Evolutionary conservation across 2,113 vertebrate genomes (phyloP).

Genomic region (Astatoreochromis straeleni): DNA sequence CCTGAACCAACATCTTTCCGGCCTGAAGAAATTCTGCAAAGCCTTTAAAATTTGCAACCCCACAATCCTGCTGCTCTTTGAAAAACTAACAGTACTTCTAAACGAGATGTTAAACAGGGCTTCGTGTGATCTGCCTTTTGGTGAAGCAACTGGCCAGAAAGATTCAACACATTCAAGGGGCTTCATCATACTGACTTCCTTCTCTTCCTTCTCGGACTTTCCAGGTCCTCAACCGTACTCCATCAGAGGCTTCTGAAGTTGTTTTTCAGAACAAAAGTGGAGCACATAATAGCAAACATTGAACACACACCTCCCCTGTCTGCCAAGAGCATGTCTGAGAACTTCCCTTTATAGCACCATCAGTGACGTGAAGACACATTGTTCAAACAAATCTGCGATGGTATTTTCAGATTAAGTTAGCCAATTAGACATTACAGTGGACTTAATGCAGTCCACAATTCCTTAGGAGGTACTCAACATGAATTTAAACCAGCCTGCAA

Average conservation of each 20-base stretch:
- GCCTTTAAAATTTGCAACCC: too few relatives aligned
- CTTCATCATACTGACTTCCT: too few relatives aligned
- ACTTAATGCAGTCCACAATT: not conserved
- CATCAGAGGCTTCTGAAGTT: too few relatives aligned
- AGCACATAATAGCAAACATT: too few relatives aligned
- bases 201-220: not conserved
- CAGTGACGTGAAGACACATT: not conserved
- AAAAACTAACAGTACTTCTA: too few relatives aligned
- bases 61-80: too few relatives aligned
- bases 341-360: not conserved
- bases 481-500: not conserved
- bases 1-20: too few relatives aligned
- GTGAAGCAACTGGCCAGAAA: too few relatives aligned
- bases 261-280: too few relatives aligned
- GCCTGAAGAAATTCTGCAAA: too few relatives aligned
- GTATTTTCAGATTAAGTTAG: not conserved
- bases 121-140: not conserved
- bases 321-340: not conserved
- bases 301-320: not conserved
- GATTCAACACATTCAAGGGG: too few relatives aligned
- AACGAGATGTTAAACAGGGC: not conserved
- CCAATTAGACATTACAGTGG: not conserved
- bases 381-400: not conserved
- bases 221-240: too few relatives aligned
- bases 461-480: not conserved